phyloP scores from a whole-genome alignment of 2,797 vertebrate genomes.

The Melopsittacus undulatus region DNA sequence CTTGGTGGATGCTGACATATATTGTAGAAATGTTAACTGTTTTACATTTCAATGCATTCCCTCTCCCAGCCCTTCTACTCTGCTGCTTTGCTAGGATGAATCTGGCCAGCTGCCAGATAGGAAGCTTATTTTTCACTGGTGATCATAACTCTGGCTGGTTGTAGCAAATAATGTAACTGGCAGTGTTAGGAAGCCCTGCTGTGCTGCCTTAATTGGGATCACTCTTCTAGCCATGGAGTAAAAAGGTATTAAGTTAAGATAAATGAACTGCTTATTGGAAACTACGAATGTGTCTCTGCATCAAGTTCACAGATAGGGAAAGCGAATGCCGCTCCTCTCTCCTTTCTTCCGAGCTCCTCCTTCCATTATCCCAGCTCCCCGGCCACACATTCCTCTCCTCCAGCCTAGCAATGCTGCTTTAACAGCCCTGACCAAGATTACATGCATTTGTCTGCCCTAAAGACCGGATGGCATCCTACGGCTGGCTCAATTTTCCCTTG shows the following conservation, averaged over 20 bases:
- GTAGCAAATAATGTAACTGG: slow-evolving; percentile 42
- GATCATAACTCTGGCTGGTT: slow-evolving; percentile 66
- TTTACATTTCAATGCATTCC: slow-evolving; percentile 70
- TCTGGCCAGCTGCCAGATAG: slow-evolving; percentile 64
- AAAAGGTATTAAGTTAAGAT: slow-evolving; percentile 71
- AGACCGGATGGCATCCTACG: slow-evolving; percentile 35
- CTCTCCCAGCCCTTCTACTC: slow-evolving; percentile 37
- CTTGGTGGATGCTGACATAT: slow-evolving; percentile 57
- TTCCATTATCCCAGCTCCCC: not conserved
- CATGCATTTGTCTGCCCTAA: slow-evolving; percentile 7
- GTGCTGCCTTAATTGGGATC: slow-evolving; percentile 68
- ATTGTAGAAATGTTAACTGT: slow-evolving; percentile 67
- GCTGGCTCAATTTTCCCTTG: not conserved
- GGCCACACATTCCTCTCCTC: not conserved
- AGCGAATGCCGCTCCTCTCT: not conserved
- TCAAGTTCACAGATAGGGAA: not conserved
- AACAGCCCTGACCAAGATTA: not conserved
- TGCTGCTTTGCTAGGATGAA: slow-evolving; percentile 27
- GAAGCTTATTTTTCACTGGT: slow-evolving; percentile 69
- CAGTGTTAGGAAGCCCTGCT: slow-evolving; percentile 55
- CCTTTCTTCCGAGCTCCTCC: slow-evolving; percentile 8
- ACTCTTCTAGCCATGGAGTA: slow-evolving; percentile 52
- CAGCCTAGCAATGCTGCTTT: slow-evolving; percentile 33
- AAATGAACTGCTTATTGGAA: slow-evolving; percentile 64
- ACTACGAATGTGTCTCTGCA: not conserved